Evolutionary conservation across 1,140 invertebrate species (phyloP).

Genomic region (Meloidogyne exigua): DNA sequence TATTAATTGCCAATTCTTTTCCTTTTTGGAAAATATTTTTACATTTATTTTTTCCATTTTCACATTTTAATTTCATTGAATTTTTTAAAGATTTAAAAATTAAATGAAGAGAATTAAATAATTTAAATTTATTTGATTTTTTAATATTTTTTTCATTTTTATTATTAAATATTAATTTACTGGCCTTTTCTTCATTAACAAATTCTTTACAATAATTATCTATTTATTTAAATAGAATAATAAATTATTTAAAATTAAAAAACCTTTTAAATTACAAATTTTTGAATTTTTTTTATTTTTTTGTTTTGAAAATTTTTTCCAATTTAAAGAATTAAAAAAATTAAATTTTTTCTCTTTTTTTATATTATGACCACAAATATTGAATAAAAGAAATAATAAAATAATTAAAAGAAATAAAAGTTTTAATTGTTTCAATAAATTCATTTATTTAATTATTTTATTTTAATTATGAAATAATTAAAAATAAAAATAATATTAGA

Average conservation of each 20-base stretch:
- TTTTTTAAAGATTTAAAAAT: slow-evolving; percentile 1
- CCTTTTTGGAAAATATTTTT: neutral
- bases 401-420: too few relatives aligned
- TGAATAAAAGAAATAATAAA: too few relatives aligned
- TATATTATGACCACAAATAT: too few relatives aligned
- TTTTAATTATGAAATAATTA: too few relatives aligned
- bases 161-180: neutral
- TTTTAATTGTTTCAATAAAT: too few relatives aligned
- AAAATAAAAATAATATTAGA: too few relatives aligned
- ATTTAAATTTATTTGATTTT: neutral
- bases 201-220: neutral
- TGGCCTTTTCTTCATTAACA: neutral
- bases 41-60: neutral
- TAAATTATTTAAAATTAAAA: too few relatives aligned
- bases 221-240: too few relatives aligned
- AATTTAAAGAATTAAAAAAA: too few relatives aligned
- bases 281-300: neutral
- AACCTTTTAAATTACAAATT: slow-evolving; percentile 2
- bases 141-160: neutral
- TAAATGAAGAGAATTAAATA: neutral
- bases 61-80: neutral
- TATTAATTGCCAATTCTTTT: neutral
- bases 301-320: neutral
- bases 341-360: too few relatives aligned
- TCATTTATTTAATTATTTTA: too few relatives aligned